Conservation (phyloP, 2,797 vertebrate genomes). For the Eulemur albifrons region DNA sequence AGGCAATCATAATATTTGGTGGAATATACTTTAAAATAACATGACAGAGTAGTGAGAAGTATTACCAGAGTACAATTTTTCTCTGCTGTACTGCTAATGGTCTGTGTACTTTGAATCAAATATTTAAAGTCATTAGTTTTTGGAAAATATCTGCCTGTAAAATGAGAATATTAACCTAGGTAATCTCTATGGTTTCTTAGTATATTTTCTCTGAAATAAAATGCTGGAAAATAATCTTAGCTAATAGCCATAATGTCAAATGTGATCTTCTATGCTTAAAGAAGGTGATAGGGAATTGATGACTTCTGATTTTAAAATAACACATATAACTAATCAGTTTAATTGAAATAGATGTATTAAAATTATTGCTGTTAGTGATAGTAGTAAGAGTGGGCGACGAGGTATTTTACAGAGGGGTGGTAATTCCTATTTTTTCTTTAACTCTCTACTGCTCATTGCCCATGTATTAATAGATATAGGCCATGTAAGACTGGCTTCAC, state of each 20-base stretch:
- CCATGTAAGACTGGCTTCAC: neutral
- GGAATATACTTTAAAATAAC: neutral
- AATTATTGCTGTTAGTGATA: neutral
- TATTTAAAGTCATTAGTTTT: neutral
- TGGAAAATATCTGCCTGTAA: neutral
- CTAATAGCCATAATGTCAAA: neutral
- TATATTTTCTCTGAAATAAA: constrained; percentile 34
- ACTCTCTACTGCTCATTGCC: neutral
- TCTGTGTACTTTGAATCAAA: neutral
- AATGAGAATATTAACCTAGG: neutral
- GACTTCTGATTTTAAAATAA: constrained; percentile 30
- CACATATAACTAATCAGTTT: neutral
- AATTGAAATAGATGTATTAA: constrained; percentile 42
- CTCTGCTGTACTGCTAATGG: neutral
- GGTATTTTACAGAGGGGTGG: neutral
- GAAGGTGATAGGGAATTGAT: neutral
- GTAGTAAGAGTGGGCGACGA: neutral
- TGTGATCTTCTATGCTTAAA: neutral
- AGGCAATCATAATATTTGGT: neutral
- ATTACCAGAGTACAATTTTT: neutral
- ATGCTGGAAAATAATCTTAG: neutral
- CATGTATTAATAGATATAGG: neutral
- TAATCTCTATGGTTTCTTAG: neutral
- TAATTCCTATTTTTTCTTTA: neutral
- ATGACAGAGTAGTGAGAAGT: neutral